These are phyloP conservation scores for Antechinus flavipes DNA, from an alignment of 2,113 vertebrate genomes.

Conservation along the genomic window DNA sequence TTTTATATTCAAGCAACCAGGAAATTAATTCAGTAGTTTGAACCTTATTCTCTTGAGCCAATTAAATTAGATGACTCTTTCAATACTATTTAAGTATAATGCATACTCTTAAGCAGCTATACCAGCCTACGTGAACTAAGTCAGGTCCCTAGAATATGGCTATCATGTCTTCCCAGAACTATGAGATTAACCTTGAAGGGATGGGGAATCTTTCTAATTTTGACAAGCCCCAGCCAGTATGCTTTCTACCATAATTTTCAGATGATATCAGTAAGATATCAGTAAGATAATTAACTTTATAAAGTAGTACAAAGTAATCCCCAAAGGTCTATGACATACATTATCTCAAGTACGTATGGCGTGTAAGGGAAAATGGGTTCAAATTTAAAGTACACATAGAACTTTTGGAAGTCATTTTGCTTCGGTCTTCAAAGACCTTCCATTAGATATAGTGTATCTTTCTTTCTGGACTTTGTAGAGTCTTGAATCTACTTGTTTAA, in stretches of 20 bases:
- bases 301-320: neutral
- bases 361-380: neutral
- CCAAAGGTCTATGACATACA: neutral
- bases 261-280: neutral
- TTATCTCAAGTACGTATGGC: neutral
- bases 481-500: neutral
- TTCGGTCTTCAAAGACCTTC: neutral
- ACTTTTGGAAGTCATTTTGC: neutral
- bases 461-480: neutral
- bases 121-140: neutral
- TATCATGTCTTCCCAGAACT: neutral
- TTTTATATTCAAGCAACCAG: neutral
- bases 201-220: neutral
- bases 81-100: neutral
- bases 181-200: neutral
- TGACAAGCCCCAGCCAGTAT: neutral
- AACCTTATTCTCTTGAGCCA: neutral
- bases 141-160: neutral
- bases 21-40: neutral
- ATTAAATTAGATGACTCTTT: neutral
- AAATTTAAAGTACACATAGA: neutral
- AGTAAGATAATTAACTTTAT: neutral
- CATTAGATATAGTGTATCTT: neutral
- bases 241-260: neutral
- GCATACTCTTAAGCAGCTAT: neutral